Evolutionary conservation across 2,888 invertebrate species (phyloP), one percentile per base, ranked within the genome.

Genomic region (Netelia melanura): DNA sequence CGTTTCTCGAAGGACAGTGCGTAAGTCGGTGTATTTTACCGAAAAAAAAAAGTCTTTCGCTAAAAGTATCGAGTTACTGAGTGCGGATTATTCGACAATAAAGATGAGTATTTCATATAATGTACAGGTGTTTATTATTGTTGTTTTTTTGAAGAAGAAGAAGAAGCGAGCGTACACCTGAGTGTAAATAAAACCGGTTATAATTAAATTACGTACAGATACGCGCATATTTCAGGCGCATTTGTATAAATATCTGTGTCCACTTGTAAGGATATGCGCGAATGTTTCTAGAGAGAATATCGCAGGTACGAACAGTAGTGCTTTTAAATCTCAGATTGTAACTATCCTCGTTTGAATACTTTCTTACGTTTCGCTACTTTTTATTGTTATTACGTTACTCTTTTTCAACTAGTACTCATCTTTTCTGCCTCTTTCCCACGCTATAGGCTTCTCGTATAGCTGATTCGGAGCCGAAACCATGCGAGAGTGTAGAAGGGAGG

Each of bases 341-440:
- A 64, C 21, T 2, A 21, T 30, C 48, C 14, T 9, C 3, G 11
- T 1, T 30, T 65, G 61, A 71, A 68, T 65, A 58, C 62, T 23
- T 71, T 64, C 23, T 30, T 52, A 56, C 72, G 2, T 21, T 21
- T 71, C 44, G 70, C 43, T 54, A 58, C 77, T 74, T 74, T 52
- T 76, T 38, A 38, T 38, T 6, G 38, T 38, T 38, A 6, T 38
- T 38, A 38, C 6, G 38, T 30, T 2, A 3, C 23, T 70, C 67
- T 17, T 23, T 61, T 25, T 56, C 17, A 17, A n/a, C 74, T 71
- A n/a, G 0, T 62, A 68, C 78, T 81, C 70, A 67, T 81, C 68
- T 74, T 68, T 84, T 74, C 76, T 78, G 68, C 67, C 54, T n/a
- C 71, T 81, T 90, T 90, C 89, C 90, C 90, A 90, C 90, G 90